Conservation (phyloP, 2,888 invertebrate species). For the Spisula subtruncata region DNA sequence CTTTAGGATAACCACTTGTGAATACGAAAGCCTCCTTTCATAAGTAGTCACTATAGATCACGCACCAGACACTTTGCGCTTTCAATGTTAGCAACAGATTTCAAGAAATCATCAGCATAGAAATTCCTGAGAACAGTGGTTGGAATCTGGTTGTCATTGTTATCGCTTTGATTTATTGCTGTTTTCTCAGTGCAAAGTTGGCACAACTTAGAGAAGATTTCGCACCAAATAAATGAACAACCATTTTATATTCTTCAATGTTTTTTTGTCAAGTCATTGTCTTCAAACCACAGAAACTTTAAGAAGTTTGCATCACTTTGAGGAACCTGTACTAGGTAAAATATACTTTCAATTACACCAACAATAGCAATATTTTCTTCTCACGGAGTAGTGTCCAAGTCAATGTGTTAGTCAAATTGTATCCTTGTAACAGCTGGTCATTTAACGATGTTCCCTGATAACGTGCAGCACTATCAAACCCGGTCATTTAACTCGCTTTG, state of each 20-base stretch:
- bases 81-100: conserved; percentile 37
- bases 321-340: conserved; percentile 55
- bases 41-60: conserved; percentile 39
- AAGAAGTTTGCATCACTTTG: conserved; percentile 25
- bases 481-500: no score
- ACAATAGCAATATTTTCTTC: conserved; percentile 55
- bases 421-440: no score
- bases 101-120: conserved; percentile 70
- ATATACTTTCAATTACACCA: conserved; percentile 70
- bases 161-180: conserved; percentile 4
- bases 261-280: conserved; percentile 31
- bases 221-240: conserved; percentile 48
- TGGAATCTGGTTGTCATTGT: conserved; percentile 42
- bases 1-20: conserved; percentile 68
- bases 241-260: conserved; percentile 39
- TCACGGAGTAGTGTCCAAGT: conserved; percentile 40
- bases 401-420: no score
- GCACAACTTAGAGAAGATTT: conserved; percentile 62
- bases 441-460: conserved; percentile 28
- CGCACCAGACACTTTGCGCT: conserved; percentile 46
- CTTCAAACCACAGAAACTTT: conserved; percentile 58
- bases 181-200: conserved; percentile 50
- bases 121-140: conserved; percentile 49
- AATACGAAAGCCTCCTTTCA: conserved; percentile 60
- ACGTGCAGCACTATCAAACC: conserved; percentile 16